Base-by-base conservation (phyloP, 2,888 invertebrate species). In the Leptogaster cylindrica region DNA sequence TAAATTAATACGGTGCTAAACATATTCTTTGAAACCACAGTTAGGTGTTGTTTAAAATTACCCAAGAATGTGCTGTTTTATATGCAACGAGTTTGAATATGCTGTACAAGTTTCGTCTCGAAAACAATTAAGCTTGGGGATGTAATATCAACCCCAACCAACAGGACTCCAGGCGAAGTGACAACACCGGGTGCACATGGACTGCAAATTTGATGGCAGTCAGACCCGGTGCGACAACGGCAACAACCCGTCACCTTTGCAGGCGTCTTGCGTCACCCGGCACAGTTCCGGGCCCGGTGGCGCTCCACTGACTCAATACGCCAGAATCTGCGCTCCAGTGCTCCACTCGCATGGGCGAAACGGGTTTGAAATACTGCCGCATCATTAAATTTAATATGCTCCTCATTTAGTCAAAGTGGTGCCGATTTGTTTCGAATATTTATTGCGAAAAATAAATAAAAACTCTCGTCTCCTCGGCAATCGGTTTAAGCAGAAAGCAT, bases 341-440 rank as follows among this genome's bases (percentile, higher is more conserved):
- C 66, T 65, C 61, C 25, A 55, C 67, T 70, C 69, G 71, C 71
- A 72, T 72, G 71, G 68, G 67, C 69, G 74, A 77, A 76, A 76
- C 74, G 76, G 78, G 79, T 79, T 79, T 81, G 79, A 81, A 80
- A 81, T 81, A 81, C 79, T 79, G 79, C 79, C 79, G 78, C 78
- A 78, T 80, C 81, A 79, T 81, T 81, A 81, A 81, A 81, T 81
- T 81, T 81, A 81, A 81, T 81, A 81, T 79, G 78, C 77, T 77
- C 77, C 80, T 80, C 81, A 81, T 81, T 81, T 81, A 80, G 79
- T 79, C 78, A 80, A 81, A 81, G 81, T 79, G 81, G 78, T 81
- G 81, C 78, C 81, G 81, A 81, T 81, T 81, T 81, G 80, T 81
- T 81, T 80, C 75, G 79, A 78, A 79, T 80, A 80, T 78, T 79